Evolutionary conservation across 2,113 vertebrate species (phyloP).

Genomic region (Dasyurus viverrinus): DNA sequence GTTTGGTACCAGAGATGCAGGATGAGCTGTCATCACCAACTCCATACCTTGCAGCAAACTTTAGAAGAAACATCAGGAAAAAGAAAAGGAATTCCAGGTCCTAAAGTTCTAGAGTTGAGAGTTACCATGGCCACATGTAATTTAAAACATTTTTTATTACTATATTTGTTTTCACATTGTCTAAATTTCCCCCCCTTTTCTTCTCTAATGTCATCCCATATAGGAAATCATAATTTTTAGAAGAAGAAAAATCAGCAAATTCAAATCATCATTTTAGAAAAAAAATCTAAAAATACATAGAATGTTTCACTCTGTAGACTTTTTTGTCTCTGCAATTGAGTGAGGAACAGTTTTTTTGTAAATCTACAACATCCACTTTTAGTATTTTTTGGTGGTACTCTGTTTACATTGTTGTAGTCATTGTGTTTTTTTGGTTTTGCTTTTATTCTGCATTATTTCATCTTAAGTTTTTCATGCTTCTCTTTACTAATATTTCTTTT

Average conservation of each 20-base stretch:
- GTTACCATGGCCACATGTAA: not conserved
- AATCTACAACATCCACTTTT: not conserved
- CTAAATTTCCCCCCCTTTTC: not conserved
- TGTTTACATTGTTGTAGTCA: not conserved
- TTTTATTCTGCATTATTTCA: not conserved
- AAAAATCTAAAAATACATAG: not conserved
- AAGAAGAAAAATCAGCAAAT: not conserved
- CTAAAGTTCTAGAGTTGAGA: not conserved
- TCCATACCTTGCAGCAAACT: too few relatives aligned
- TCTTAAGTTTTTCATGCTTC: not conserved
- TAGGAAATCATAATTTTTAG: not conserved
- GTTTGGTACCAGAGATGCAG: not conserved
- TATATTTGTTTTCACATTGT: not conserved
- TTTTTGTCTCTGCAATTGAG: not conserved
- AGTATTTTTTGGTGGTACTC: not conserved
- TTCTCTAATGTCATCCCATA: not conserved
- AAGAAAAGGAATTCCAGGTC: not conserved
- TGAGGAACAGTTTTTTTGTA: not conserved
- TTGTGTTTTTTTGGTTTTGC: not conserved
- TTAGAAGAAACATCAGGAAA: not conserved
- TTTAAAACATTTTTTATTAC: not conserved
- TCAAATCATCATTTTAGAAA: not conserved
- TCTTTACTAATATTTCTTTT: not conserved
- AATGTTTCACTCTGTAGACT: not conserved
- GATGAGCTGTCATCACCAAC: not conserved